Percentiles rank a stretch among this genome's conserved stretches.
phyloP scores from a whole-genome alignment of 1,140 invertebrate genomes.

The Zaprionus taronus region DNA sequence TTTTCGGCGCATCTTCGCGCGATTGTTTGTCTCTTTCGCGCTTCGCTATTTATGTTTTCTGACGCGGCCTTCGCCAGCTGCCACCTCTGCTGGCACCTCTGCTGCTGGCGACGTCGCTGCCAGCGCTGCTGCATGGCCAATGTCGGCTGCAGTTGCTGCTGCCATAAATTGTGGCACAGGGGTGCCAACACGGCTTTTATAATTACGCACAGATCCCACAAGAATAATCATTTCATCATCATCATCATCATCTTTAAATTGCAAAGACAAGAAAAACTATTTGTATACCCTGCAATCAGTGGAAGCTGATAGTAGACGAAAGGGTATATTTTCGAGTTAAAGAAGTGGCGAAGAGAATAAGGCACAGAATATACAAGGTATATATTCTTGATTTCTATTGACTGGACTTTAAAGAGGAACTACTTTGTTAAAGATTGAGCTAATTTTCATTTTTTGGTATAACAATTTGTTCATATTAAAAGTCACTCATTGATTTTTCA shows the following conservation, averaged over 20 bases:
- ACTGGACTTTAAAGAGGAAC: background rate
- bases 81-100: background rate
- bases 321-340: background rate
- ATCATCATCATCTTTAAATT: background rate
- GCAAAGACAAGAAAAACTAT: background rate
- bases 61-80: slow-evolving; percentile 25
- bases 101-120: background rate
- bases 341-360: background rate
- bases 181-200: background rate
- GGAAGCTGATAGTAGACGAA: background rate
- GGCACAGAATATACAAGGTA: background rate
- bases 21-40: slow-evolving; percentile 7
- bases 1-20: slow-evolving; percentile 28
- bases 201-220: slow-evolving; percentile 7
- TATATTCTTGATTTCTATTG: too few species aligned
- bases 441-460: background rate
- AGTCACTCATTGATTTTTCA: too few species aligned
- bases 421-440: background rate
- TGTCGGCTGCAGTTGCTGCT: slow-evolving; percentile 49
- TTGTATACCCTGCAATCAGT: background rate
- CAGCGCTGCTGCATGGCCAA: slow-evolving; percentile 31
- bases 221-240: background rate
- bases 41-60: slow-evolving; percentile 40
- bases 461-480: too few species aligned
- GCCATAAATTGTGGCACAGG: slow-evolving; percentile 63